Percentiles rank a stretch among this genome's conserved stretches.
These are phyloP conservation scores for Litocranius walleri DNA, from an alignment of 2,113 vertebrate species.

Conservation along the genomic window DNA sequence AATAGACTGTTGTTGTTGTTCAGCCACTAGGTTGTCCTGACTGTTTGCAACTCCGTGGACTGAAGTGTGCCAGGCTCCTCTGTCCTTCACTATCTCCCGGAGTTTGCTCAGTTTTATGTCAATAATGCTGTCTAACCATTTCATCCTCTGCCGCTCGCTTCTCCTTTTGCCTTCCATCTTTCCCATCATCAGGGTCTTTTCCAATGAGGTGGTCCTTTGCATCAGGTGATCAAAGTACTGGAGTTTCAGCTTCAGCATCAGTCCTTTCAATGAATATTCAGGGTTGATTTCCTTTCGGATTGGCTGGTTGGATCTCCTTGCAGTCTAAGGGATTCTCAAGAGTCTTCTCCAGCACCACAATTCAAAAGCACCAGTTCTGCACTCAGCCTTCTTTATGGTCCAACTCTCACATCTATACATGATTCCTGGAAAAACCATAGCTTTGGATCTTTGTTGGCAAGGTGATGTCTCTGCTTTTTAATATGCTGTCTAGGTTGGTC, in stretches of 20 bases:
- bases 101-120: not conserved
- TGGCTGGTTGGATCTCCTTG: not conserved
- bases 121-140: not conserved
- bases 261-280: not conserved
- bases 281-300: not conserved
- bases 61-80: not conserved
- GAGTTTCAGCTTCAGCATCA: not conserved
- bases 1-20: not conserved
- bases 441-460: not conserved
- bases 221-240: not conserved
- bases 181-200: not conserved
- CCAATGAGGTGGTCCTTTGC: not conserved
- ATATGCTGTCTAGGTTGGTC: not conserved
- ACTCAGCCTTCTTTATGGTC: not conserved
- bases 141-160: accelerated
- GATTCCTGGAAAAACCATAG: not conserved
- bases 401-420: not conserved
- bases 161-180: not conserved
- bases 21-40: not conserved
- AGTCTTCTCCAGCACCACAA: not conserved
- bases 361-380: not conserved
- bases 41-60: not conserved
- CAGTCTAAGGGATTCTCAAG: not conserved
- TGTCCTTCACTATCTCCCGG: not conserved
- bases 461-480: not conserved